phyloP scores from a whole-genome alignment of 2,113 vertebrate genomes.

The Phycodurus eques region DNA sequence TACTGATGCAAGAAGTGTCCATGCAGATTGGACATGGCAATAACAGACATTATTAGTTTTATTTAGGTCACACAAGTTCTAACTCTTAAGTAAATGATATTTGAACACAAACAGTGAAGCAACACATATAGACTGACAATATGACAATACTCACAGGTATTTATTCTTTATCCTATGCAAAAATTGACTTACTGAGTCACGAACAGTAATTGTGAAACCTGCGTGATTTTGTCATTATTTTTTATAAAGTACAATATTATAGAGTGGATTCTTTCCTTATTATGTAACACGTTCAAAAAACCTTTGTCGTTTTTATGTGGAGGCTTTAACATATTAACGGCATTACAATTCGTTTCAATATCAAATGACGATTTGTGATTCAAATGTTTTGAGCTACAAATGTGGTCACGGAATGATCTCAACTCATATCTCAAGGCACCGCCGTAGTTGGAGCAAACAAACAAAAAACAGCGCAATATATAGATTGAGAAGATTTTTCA shows the following conservation, averaged over 20 bases:
- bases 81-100: too few relatives aligned
- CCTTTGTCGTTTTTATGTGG: not conserved
- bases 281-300: not conserved
- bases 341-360: not conserved
- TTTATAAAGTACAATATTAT: too few relatives aligned
- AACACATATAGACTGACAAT: too few relatives aligned
- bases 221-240: too few relatives aligned
- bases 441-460: not conserved
- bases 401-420: not conserved
- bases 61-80: not conserved
- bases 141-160: too few relatives aligned
- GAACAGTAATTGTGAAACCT: too few relatives aligned
- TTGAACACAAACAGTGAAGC: too few relatives aligned
- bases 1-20: slow-evolving; percentile 5
- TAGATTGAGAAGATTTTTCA: slow-evolving; percentile 33
- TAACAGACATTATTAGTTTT: not conserved
- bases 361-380: not conserved
- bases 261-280: not conserved
- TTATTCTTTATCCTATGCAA: too few relatives aligned
- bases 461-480: not conserved
- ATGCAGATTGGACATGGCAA: not conserved
- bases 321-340: not conserved
- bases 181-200: too few relatives aligned
- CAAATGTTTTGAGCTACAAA: not conserved
- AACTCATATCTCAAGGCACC: not conserved